These are phyloP conservation scores for Tapirus terrestris DNA, from an alignment of 2,113 vertebrate species.

Conservation along the genomic window DNA sequence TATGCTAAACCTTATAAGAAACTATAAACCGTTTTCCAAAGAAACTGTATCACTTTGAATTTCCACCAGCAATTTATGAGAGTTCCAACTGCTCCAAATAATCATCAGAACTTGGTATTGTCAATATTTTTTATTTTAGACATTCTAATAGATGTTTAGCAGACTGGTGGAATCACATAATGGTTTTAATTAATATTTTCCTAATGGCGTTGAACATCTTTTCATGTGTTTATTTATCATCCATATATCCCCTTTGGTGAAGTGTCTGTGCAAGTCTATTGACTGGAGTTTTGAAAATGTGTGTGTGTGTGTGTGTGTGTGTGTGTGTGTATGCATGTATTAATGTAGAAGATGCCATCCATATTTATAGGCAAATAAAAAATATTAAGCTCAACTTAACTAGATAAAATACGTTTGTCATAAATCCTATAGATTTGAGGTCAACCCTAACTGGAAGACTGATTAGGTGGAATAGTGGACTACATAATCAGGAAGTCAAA, in stretches of 20 bases:
- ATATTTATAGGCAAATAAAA: conserved; percentile 84
- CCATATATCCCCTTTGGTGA: too few relatives aligned
- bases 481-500: conserved; percentile 63
- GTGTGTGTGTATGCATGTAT: background rate
- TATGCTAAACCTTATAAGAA: background rate
- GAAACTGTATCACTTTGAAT: background rate
- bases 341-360: conserved; percentile 73
- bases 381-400: conserved; percentile 78
- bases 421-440: conserved; percentile 59
- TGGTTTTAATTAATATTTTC: background rate
- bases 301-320: background rate
- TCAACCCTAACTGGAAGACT: background rate
- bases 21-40: background rate
- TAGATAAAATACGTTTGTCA: conserved; percentile 70
- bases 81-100: background rate
- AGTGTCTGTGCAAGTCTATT: background rate
- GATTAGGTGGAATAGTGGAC: background rate
- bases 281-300: background rate
- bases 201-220: background rate
- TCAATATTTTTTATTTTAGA: background rate
- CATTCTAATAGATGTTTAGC: background rate
- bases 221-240: background rate
- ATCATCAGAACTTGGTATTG: background rate
- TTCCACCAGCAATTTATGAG: background rate
- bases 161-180: background rate